Evolutionary conservation across 2,888 invertebrate species (phyloP), one percentile per base, ranked within the genome.

Genomic region (Diploptera punctata): DNA sequence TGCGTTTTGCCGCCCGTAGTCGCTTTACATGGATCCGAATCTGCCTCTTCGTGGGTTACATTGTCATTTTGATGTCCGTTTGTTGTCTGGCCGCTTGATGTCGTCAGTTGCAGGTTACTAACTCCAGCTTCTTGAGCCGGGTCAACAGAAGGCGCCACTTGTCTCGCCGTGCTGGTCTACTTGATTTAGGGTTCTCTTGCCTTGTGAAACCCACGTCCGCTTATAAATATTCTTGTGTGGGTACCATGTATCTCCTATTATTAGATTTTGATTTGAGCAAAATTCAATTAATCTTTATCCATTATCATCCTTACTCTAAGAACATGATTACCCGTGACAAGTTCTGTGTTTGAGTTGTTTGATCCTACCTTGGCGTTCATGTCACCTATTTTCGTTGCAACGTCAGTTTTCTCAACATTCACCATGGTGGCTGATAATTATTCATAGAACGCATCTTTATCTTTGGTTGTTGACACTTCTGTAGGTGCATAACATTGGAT

Each of bases 161-260:
- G n/a, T n/a, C n/a, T n/a, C n/a, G n/a, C n/a, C n/a, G n/a, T n/a
- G n/a, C n/a, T n/a, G n/a, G n/a, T 49, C 49, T 9, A 49, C n/a
- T 49, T 49, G 49, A n/a, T 49, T 49, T 49, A 49, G 13, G 49
- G 49, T 49, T 49, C 18, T 49, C n/a, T 49, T 9, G 49, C n/a
- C n/a, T 13, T 7, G n/a, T 49, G 49, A 49, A 4, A 49, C 49
- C 49, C n/a, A 49, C 5, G 49, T 49, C 18, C 49, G 4, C 49
- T 49, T 49, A n/a, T 49, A n/a, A n/a, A 49, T 49, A n/a, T 49
- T 49, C 13, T 49, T 49, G 49, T 49, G 49, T n/a, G 49, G 49
- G 49, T 13, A 49, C 49, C 18, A 49, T 49, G 49, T 18, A 13
- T 38, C 24, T 60, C 65, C 38, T 65, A 43, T 38, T 65, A 38